phyloP scores from a whole-genome alignment of 1,140 invertebrate genomes.

The Drosophila miranda region DNA sequence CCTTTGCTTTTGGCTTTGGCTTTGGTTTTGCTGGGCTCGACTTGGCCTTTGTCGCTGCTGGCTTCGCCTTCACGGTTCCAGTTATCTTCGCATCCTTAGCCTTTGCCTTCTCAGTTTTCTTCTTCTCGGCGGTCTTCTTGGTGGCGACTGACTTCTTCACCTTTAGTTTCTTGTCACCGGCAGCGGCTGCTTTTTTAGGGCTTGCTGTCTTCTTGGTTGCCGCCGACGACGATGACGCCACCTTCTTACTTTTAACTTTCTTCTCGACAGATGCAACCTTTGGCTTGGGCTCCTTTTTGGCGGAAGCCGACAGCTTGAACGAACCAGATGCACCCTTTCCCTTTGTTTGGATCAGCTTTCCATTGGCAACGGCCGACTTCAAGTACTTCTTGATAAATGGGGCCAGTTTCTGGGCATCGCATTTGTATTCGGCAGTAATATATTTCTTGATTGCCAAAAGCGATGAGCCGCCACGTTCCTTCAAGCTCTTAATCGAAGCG shows the following conservation, averaged over 20 bases:
- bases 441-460: conserved; percentile 87
- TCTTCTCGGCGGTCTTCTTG: conserved; percentile 48
- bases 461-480: conserved; percentile 84
- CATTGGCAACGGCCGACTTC: conserved; percentile 84
- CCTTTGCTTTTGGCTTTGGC: no score
- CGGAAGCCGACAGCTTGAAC: conserved; percentile 83
- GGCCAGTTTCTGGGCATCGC: conserved; percentile 84
- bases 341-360: conserved; percentile 85
- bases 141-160: conserved; percentile 34
- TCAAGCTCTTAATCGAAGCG: conserved; percentile 84
- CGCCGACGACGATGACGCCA: no score
- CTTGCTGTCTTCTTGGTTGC: not conserved
- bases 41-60: no score
- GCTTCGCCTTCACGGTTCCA: no score
- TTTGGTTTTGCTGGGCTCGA: no score
- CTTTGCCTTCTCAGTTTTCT: conserved; percentile 17
- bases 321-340: conserved; percentile 86
- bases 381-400: conserved; percentile 86
- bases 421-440: conserved; percentile 84
- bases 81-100: no score
- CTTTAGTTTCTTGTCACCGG: conserved; percentile 48
- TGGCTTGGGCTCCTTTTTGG: not conserved
- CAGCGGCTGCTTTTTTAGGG: conserved; percentile 56
- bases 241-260: no score
- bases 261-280: no score